phyloP scores from a whole-genome alignment of 2,797 vertebrate genomes.

The Picus viridis region DNA sequence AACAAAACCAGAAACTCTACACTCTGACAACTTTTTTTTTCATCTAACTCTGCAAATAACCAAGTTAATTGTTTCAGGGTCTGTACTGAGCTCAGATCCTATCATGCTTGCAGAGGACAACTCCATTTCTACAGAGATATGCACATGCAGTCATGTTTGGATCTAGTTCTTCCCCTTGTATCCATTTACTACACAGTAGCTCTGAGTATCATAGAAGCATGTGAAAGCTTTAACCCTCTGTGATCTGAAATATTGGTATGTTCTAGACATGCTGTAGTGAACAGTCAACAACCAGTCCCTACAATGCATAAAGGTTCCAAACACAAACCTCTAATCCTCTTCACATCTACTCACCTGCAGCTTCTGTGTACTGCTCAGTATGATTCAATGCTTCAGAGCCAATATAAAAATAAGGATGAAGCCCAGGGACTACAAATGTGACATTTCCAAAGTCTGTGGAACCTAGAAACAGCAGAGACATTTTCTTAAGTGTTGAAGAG shows the following conservation, averaged over 20 bases:
- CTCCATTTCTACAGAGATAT: neutral
- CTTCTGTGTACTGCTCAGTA: conserved; percentile 87
- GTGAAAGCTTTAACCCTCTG: neutral
- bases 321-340: neutral
- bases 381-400: conserved; percentile 87
- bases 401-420: conserved; percentile 92
- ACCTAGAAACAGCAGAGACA: conserved; percentile 73
- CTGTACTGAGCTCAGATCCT: neutral
- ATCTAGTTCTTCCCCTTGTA: neutral
- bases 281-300: neutral
- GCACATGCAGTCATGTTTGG: neutral
- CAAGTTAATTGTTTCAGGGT: neutral
- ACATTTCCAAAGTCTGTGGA: conserved; percentile 93
- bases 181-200: neutral
- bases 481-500: neutral
- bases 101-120: neutral
- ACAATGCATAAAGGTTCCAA: neutral
- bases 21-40: neutral
- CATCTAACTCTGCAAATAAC: neutral
- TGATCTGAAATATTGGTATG: neutral
- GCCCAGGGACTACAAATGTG: conserved; percentile 85
- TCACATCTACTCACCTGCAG: conserved; percentile 81
- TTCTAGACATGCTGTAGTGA: neutral
- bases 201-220: neutral
- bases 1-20: neutral